Evolutionary conservation across 2,888 invertebrate genomes (phyloP), one percentile per base, ranked within the genome.

Genomic region (Eupeodes latifasciatus): DNA sequence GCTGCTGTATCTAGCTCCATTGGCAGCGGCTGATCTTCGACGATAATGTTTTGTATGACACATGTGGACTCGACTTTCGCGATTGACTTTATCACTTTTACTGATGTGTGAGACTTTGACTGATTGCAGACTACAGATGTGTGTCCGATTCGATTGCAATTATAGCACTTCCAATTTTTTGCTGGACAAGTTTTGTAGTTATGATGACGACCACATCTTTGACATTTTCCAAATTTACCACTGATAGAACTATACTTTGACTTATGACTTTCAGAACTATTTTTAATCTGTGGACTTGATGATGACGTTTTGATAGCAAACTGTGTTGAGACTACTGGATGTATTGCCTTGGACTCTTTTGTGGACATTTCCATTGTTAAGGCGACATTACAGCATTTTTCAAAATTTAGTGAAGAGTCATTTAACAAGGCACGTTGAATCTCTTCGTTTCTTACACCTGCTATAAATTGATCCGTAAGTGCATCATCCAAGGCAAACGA

Each of bases 321-420:
- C 44, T 77, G 57, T 55, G 59, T 59, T 57, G 67, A 57, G 57
- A 47, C 59, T 47, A 14, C 27, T 47, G 67, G 67, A 40, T 59
- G 77, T 49, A 78, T 78, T 4, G 57, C 44, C 7, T 64, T 53
- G 7, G 64, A 66, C 57, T 77, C 67, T 16, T 27, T 27, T 47
- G 66, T 47, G 12, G 67, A 67, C 67, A 67, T 67, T 36, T 67
- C 66, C 47, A 67, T 77, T 27, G 40, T 59, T n/a, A 77, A 34
- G 12, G 79, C 79, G 19, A 71, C 19, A 79, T 78, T 69, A 11
- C 78, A 69, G 36, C 78, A 78, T 61, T 78, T 67, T 49, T 78
- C 78, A 19, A 78, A 78, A 61, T 67, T 78, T 1, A 78, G 69
- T 49, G 78, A 69, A 14, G 61, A 69, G 69, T 69, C 69, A 79